phyloP scores from a whole-genome alignment of 2,888 invertebrate species.

The Pandemis corylana region DNA sequence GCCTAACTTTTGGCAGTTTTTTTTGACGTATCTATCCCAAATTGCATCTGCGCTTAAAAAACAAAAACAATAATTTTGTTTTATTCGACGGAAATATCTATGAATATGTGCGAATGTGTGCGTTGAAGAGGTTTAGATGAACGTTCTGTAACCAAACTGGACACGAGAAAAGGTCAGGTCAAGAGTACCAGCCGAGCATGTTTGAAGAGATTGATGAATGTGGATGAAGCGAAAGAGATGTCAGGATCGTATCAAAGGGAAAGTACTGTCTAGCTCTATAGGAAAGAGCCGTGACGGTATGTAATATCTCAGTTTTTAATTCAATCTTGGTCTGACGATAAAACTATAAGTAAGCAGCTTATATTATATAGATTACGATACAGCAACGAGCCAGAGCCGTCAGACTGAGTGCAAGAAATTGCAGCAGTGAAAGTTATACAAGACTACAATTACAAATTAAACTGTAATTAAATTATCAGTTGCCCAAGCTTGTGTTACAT shows the following conservation, averaged over 20 bases:
- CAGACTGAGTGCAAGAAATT: not conserved
- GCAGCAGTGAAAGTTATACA: conserved; percentile 28
- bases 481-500: conserved; percentile 54
- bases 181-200: too few relatives aligned
- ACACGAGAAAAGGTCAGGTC: too few relatives aligned
- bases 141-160: too few relatives aligned
- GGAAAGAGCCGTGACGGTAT: too few relatives aligned
- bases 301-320: not conserved
- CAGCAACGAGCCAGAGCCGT: not conserved
- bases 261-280: too few relatives aligned
- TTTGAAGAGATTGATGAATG: too few relatives aligned
- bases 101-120: too few relatives aligned
- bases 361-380: too few relatives aligned
- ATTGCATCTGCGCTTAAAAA: conserved; percentile 42
- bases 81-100: conserved; percentile 14
- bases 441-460: conserved; percentile 27
- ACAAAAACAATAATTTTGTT: conserved; percentile 28
- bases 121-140: too few relatives aligned
- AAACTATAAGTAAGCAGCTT: conserved; percentile 13
- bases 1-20: conserved; percentile 68
- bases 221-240: too few relatives aligned
- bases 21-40: conserved; percentile 50
- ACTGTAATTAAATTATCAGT: conserved; percentile 27
- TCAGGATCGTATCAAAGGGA: too few relatives aligned
- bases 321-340: not conserved